Base-by-base conservation (phyloP, 2,113 vertebrate species). In the Ceuthmochares aereus region DNA sequence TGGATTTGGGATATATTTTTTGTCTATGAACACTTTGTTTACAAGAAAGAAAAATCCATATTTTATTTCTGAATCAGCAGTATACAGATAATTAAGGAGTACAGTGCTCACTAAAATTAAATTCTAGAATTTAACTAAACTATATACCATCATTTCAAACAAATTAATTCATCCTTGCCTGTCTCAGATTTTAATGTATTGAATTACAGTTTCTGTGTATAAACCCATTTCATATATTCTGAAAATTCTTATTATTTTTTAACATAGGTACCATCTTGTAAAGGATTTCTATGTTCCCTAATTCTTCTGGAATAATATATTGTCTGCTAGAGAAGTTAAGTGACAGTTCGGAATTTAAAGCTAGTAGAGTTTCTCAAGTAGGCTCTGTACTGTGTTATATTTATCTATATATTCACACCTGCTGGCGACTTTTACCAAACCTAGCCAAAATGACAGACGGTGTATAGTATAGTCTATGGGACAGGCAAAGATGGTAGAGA, bases 221-320 rank as follows among this genome's bases (percentile, higher is more conserved):
- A 83, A 96, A 92, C 51, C 77, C 93, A 75, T 89, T 97, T 97
- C 95, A 97, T 87, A 83, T 60, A 95, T 85, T 63, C 42, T 54
- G 51, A n/a, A 94, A 55, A 87, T 79, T 76, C 59, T 56, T 59
- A 14, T 76, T 89, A 34, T 70, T 90, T 87, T 81, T 91, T 63
- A 76, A 74, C 34, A 64, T n/a, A 73, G 8, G 64, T 73, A 92
- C 56, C 54, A 77, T 90, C 85, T 66, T 89, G 22, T 40, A 54
- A 88, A 85, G 60, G 56, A 84, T 75, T 96, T 84, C 69, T 95
- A 37, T 68, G 70, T 54, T 82, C 84, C 49, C 49, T 34, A 45
- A 29, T 60, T 69, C 58, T 83, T 56, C 63, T 63, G 34, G 34
- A 94, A 94, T 85, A 87, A 93, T 91, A 66, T 36, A 58, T 85